Base-by-base conservation (phyloP, 2,797 vertebrate species). In the Semaprochilodus insignis region DNA sequence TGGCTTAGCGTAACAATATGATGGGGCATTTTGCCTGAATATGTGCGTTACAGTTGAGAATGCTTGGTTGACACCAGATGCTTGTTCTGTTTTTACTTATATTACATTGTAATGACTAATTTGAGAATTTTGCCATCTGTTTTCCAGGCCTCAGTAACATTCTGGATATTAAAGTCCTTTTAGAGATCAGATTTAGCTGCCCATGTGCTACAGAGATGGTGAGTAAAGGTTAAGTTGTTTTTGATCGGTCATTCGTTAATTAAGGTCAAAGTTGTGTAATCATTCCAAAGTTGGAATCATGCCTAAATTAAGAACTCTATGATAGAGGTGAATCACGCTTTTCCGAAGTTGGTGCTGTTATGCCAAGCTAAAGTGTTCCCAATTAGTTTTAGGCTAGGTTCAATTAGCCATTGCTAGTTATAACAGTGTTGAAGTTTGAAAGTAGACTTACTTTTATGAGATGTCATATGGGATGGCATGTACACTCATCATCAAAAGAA, bases 31-130 rank as follows among this genome's bases (percentile, higher is more conserved):
- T 60, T 60, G 7, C 19, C 23, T 55, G 52, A 73, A 73, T 73
- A 34, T 73, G 51, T 27, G 71, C 25, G 14, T 14, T 54, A 54
- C 25, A 73, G 71, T 36, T 13, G 4, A 34, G 54, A 74, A 59
- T 74, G 54, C 27, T 21, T 19, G 31, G 27, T 59, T 59, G 19
- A 74, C 54, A 59, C 16, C 72, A 74, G 72, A 59, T 34, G 72
- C 31, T 21, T 59, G 71, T 55, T 73, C 71, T 73, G 71, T 25
- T 72, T 40, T 48, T 40, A n/a, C n/a, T 51, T 71, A 71, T 74
- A 59, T 17, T 59, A 34, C 21, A 15, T 16, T 31, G 27, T 40
- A 74, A 59, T n/a, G 31, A 59, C 27, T 59, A 21, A 59, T 59
- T 57, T 74, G 19, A 34, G 52, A 34, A 74, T 27, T 34, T 59